phyloP scores from a whole-genome alignment of 2,888 invertebrate species.

The Dicycla oo region DNA sequence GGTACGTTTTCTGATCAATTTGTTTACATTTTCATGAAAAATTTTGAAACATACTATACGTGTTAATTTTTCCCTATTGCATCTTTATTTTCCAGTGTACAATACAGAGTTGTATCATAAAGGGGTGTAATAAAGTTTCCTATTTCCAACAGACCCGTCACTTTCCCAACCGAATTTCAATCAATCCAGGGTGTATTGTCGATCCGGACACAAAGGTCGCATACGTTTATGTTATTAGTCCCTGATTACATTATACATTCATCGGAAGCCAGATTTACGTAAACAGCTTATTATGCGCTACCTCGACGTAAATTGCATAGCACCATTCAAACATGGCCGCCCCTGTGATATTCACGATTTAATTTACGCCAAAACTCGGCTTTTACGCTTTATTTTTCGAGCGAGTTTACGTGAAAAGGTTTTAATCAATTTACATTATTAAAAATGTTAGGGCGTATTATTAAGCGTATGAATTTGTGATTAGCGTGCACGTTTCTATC shows the following conservation, averaged over 20 bases:
- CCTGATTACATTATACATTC: slow-evolving; percentile 88
- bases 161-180: slow-evolving; percentile 51
- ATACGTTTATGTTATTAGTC: slow-evolving; percentile 74
- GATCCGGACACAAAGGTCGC: slow-evolving; percentile 60
- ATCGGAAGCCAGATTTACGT: slow-evolving; percentile 84
- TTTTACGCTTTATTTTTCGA: slow-evolving; percentile 71
- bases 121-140: background rate
- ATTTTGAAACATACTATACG: too few species aligned
- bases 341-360: slow-evolving; percentile 74
- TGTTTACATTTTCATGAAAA: background rate
- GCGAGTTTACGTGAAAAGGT: slow-evolving; percentile 70
- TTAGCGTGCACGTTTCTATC: slow-evolving; percentile 39
- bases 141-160: background rate
- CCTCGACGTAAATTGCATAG: slow-evolving; percentile 72
- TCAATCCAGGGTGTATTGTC: slow-evolving; percentile 53
- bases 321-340: slow-evolving; percentile 70
- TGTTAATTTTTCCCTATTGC: background rate
- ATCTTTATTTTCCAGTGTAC: background rate
- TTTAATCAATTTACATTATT: slow-evolving; percentile 78
- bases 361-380: slow-evolving; percentile 75
- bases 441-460: slow-evolving; percentile 67
- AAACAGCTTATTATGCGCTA: slow-evolving; percentile 82
- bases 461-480: slow-evolving; percentile 54
- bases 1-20: background rate
- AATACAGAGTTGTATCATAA: slow-evolving; percentile 9